Evolutionary conservation across 2,113 vertebrate genomes (phyloP).

Genomic region (Nothobranchius furzeri): DNA sequence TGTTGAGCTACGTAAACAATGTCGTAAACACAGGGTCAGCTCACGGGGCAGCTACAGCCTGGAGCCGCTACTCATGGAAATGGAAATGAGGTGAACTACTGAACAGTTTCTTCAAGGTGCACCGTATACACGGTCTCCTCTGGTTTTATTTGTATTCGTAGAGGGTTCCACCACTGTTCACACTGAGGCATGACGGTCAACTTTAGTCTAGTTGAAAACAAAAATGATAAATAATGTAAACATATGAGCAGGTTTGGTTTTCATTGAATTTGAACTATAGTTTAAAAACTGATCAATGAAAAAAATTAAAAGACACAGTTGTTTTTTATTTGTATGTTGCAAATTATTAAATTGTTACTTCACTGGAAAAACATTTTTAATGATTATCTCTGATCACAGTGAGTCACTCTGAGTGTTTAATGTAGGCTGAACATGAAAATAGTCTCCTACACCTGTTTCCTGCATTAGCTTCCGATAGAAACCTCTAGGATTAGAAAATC

Average conservation of each 20-base stretch:
- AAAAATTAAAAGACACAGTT: background rate
- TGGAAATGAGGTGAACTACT: constrained; percentile 24
- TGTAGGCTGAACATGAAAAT: no score
- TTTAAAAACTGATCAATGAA: background rate
- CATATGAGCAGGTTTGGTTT: background rate
- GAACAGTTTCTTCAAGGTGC: constrained; percentile 3
- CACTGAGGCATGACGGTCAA: background rate
- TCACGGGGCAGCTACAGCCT: constrained; percentile 22
- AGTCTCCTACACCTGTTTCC: no score
- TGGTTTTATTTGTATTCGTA: constrained; percentile 8
- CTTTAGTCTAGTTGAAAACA: background rate
- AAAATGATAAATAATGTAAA: background rate
- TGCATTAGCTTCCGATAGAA: no score
- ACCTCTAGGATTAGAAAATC: no score
- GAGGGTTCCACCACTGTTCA: background rate
- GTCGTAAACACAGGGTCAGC: constrained; percentile 45
- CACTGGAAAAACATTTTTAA: no score
- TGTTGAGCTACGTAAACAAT: constrained; percentile 37
- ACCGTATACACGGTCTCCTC: background rate
- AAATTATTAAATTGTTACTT: no score
- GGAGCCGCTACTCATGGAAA: constrained; percentile 28
- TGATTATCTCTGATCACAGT: no score
- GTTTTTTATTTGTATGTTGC: no score
- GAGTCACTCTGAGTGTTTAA: no score
- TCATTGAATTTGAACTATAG: background rate